Evolutionary conservation across 2,888 invertebrate species (phyloP).

Genomic region (Dolichopus griseipennis): DNA sequence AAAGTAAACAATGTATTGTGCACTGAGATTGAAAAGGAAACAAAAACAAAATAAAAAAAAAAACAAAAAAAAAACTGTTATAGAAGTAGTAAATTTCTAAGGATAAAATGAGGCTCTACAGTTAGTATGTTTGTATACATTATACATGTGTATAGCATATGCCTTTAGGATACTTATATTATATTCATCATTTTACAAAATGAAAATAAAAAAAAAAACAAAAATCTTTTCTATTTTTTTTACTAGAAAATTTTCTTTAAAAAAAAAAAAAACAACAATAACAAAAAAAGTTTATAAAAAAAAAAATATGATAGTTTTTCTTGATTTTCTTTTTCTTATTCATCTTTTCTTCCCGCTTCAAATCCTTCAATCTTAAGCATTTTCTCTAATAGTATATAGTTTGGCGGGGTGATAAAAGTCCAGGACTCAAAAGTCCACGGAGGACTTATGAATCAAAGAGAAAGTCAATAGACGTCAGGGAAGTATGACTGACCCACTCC

Average conservation of each 20-base stretch:
- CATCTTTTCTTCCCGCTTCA: background rate
- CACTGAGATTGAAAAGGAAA: no score
- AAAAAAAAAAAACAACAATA: background rate
- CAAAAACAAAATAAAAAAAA: no score
- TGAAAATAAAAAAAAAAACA: background rate
- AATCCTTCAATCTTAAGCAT: no score
- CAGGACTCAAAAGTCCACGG: no score
- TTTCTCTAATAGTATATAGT: no score
- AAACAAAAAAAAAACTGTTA: no score
- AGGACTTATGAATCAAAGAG: no score
- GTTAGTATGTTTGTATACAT: background rate
- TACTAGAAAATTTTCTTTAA: background rate
- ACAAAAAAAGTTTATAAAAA: background rate
- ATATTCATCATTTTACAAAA: slow-evolving; percentile 1
- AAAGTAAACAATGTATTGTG: no score
- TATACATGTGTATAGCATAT: background rate
- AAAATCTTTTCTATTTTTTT: background rate
- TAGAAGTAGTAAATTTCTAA: background rate
- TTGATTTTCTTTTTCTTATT: background rate
- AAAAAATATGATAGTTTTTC: background rate
- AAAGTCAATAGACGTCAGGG: no score
- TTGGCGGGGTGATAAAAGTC: no score
- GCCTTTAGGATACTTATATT: background rate
- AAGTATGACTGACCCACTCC: no score
- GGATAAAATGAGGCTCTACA: background rate